phyloP scores from a whole-genome alignment of 2,113 vertebrate genomes.

The Melanotaenia duboulayi region DNA sequence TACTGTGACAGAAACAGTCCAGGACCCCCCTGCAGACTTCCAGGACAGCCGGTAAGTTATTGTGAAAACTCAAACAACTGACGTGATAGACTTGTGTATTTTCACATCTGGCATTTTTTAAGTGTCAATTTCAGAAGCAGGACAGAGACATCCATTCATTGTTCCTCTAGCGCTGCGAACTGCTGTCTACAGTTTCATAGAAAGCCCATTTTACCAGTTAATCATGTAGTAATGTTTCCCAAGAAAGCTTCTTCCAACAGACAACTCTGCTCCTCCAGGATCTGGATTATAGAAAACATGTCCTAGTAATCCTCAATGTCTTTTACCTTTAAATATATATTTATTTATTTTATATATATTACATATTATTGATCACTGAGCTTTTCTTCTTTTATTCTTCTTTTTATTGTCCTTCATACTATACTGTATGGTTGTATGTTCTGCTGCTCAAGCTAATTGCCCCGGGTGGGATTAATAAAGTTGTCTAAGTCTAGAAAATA shows the following conservation, averaged over 20 bases:
- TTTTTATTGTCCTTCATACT: no score
- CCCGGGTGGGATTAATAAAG: no score
- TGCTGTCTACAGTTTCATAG: constrained; percentile 3
- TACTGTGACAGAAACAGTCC: constrained; percentile 17
- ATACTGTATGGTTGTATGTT: no score
- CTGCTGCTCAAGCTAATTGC: no score
- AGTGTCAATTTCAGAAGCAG: neutral
- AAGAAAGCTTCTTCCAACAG: constrained; percentile 11
- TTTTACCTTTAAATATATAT: constrained; percentile 17
- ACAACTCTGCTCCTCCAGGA: neutral
- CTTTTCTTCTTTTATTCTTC: no score
- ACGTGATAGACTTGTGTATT: neutral
- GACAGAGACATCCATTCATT: neutral
- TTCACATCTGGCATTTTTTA: neutral
- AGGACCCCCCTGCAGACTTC: constrained; percentile 49
- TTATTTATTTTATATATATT: no score
- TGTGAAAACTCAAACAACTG: neutral
- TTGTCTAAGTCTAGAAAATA: no score
- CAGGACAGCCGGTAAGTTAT: constrained; percentile 61
- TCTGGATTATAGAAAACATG: constrained; percentile 35
- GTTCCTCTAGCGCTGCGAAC: neutral
- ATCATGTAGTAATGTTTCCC: constrained; percentile 4
- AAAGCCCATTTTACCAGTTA: constrained; percentile 9
- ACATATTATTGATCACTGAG: no score
- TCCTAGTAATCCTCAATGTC: constrained; percentile 32